Evolutionary conservation across 2,113 vertebrate genomes (phyloP), one percentile per base, ranked within the genome.

Genomic region (Sylvietta virens): DNA sequence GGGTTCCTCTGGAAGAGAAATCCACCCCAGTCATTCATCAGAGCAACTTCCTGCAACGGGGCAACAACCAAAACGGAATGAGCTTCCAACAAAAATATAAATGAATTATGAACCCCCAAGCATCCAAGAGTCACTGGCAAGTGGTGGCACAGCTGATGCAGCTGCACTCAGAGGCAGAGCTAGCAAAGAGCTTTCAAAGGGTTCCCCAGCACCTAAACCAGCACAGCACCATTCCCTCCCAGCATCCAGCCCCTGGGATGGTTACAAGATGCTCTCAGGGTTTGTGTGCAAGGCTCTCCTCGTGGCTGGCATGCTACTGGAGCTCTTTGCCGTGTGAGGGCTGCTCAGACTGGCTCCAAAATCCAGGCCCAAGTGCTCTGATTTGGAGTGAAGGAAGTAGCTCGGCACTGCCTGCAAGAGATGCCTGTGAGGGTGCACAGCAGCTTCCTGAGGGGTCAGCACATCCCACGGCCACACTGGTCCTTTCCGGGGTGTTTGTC

Each of bases 1-100:
- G 85, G 89, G 90, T 79, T 94, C 76, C 89, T 94, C 89, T 93
- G 92, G 92, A 95, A 96, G 90, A 95, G 92, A 96, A 94, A 95
- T 95, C 95, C 73, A 92, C 60, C 72, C 86, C 22, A 30, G 92
- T 80, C 95, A 95, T 96, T 96, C 91, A 96, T 97, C 96, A 95
- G 90, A 96, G 86, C 65, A 88, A 90, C 93, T 95, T 97, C 94
- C 92, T 94, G 92, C 21, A 1, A 93, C 0, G 33, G 89, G 87
- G 80, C 88, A 94, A 95, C 89, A 69, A 94, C 85, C 81, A 86
- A 94, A 92, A 48, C 81, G 37, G 31, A 76, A 88, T 8, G 54
- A 65, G 58, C 27, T 81, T 95, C 95, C 95, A 95, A 94, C 39
- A 56, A 95, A 94, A 95, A 95, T 65, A 94, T 1, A 74, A 88